Evolutionary conservation across 1,140 invertebrate species (phyloP), one percentile per base, ranked within the genome.

Genomic region (Zophobas morio): DNA sequence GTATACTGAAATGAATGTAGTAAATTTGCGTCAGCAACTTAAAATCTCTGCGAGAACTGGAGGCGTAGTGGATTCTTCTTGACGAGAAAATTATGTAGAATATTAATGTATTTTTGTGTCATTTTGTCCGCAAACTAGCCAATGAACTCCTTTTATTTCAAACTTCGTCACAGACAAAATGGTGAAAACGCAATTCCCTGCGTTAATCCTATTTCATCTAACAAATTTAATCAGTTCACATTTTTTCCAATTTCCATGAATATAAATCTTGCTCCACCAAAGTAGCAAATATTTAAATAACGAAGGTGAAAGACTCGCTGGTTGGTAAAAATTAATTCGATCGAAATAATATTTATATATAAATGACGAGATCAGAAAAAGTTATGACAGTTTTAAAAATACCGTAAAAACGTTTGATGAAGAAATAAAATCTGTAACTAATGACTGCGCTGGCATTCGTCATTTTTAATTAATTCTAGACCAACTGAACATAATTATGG

Each of bases 171-270:
- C 49, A 20, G 20, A 66, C 60, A 66, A 66, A 66, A 66, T 40
- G 37, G 60, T 66, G 60, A 66, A 66, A 66, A 66, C 42, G 60
- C 60, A 66, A 66, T 66, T 66, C 42, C 60, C 60, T 66, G 60
- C 60, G 60, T 66, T 66, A 66, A 66, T 66, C 39, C 60, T 6
- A 60, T 32, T 39, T 42, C 60, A 66, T 42, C 8, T 42, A 66
- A 47, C 57, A 39, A 63, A 39, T n/a, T 66, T 66, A 46, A 66
- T 66, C 60, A 66, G 36, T 66, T 39, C 36, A n/a, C 8, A 66
- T 66, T 66, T 66, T 66, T 66, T n/a, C 40, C 1, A 4, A n/a
- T n/a, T 63, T 63, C 36, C 57, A 57, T 63, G 57, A 39, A 35
- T 35, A 57, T 63, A 63, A 63, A 39, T 63, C 54, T 57, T 33